phyloP scores from a whole-genome alignment of 2,113 vertebrate genomes.

The Numenius arquata region DNA sequence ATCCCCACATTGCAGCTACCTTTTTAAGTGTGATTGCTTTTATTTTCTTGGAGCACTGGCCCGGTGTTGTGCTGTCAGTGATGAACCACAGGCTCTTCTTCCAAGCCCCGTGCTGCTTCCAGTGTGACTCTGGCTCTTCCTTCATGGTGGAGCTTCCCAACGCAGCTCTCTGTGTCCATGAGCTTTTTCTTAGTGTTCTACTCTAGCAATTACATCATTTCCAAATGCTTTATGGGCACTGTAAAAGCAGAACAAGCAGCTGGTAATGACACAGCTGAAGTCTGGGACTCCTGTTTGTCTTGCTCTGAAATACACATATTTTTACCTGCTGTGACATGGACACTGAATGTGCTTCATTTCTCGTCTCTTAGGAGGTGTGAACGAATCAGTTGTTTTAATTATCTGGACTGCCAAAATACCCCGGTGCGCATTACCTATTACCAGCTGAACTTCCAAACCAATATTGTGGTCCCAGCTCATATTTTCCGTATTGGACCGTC shows the following conservation, averaged over 20 bases:
- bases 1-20: neutral
- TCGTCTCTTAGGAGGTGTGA: conserved; percentile 85
- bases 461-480: conserved; percentile 85
- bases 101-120: neutral
- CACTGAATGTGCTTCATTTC: neutral
- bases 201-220: neutral
- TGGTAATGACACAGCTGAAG: neutral
- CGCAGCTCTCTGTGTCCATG: neutral
- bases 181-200: neutral
- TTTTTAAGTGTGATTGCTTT: neutral
- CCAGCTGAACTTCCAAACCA: conserved; percentile 90
- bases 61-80: neutral
- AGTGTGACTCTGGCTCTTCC: neutral
- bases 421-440: conserved; percentile 88
- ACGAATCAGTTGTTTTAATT: conserved; percentile 81
- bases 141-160: neutral
- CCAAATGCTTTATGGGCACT: neutral
- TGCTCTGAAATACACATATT: neutral
- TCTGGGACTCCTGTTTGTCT: neutral
- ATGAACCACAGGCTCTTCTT: neutral
- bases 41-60: neutral
- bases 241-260: neutral
- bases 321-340: neutral
- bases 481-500: conserved; percentile 94
- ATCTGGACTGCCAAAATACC: conserved; percentile 83